Conservation (phyloP, 2,113 vertebrate species). For the Entelurus aequoreus region DNA sequence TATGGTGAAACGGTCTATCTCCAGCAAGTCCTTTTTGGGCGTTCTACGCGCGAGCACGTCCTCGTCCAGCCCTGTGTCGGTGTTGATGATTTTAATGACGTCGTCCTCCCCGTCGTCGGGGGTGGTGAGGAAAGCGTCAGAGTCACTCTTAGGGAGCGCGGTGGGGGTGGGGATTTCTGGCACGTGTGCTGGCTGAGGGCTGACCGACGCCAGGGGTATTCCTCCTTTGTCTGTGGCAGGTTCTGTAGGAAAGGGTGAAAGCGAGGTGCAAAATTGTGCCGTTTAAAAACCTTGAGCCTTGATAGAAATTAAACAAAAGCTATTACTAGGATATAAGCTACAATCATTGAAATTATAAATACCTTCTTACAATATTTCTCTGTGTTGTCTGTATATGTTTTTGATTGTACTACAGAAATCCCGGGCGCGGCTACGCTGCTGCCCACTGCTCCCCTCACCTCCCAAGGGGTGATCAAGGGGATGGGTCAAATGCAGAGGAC, state of each 20-base stretch:
- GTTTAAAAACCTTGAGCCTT: background rate
- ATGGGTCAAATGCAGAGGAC: no score
- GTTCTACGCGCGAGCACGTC: constrained; percentile 81
- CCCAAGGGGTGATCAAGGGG: no score
- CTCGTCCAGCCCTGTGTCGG: constrained; percentile 66
- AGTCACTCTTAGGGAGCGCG: constrained; percentile 82
- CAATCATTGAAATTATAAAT: no score
- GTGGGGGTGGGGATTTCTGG: constrained; percentile 72
- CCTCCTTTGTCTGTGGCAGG: constrained; percentile 67
- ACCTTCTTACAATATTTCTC: no score
- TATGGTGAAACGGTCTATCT: constrained; percentile 98
- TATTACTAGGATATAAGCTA: no score
- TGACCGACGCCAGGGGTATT: constrained; percentile 68
- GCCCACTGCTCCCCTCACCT: no score
- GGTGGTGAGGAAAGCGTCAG: constrained; percentile 90
- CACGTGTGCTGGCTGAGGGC: constrained; percentile 68
- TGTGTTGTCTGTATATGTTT: no score
- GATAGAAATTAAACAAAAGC: no score
- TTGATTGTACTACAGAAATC: no score
- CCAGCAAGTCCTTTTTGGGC: constrained; percentile 90
- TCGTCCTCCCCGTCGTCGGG: constrained; percentile 89
- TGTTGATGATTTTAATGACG: constrained; percentile 59
- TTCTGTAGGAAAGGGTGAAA: constrained; percentile 54
- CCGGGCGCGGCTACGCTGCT: no score
- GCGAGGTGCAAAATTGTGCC: background rate